Evolutionary conservation across 2,888 invertebrate genomes (phyloP), one percentile per base, ranked within the genome.

Genomic region (Nematopogon swammerdamellus): DNA sequence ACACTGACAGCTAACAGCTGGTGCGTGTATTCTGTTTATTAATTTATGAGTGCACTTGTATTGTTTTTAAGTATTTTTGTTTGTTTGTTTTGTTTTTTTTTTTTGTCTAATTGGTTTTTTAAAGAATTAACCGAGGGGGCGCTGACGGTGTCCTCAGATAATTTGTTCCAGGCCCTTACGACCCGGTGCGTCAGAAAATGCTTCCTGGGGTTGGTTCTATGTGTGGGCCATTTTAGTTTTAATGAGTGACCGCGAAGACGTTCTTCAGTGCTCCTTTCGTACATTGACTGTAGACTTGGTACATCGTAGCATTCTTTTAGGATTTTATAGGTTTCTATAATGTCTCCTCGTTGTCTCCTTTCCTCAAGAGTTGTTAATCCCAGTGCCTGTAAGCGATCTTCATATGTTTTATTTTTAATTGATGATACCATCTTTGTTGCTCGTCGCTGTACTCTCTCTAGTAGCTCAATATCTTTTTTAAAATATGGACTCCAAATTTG

Each of bases 401-500:
- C 18, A 14, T 44, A 44, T n/a, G 44, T 3, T 17, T 17, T 17
- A 19, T 44, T 44, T 19, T n/a, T 44, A 6, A 44, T 3, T 6
- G 17, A 10, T 44, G 14, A 17, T 6, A 17, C 14, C 14, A 44
- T 19, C 3, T 44, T n/a, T 17, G 18, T 50, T 6, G 19, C 48
- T 11, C 50, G 8, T 29, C 48, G 29, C 14, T 50, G 50, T 1
- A 50, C 45, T 30, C 36, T 10, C 17, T 50, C 50, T 29, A 50
- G 18, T 2, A 30, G 18, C 16, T 36, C 18, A 14, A 50, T 50
- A 20, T 50, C 49, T 36, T 46, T 46, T 3, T 11, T 16, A 18
- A 50, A 50, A 45, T 50, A 50, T 16, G 50, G 50, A 20, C 43
- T 19, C 50, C 50, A 50, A 6, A 50, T 36, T 4, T 46, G 30